These are phyloP conservation scores for Nomada lathburiana DNA, from an alignment of 2,888 invertebrate genomes.

Conservation along the genomic window DNA sequence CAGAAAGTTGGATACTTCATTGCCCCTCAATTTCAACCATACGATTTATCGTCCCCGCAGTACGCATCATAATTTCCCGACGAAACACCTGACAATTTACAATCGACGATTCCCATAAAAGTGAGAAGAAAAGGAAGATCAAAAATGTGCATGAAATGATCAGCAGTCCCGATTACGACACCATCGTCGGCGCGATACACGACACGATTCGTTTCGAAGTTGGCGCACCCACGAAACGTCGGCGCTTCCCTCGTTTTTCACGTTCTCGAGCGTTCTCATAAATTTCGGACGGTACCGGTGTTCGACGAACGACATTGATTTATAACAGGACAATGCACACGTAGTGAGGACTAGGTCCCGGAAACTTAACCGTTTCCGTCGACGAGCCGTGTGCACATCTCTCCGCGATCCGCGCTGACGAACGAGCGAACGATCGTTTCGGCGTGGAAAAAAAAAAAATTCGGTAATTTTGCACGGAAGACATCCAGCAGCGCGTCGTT, in stretches of 20 bases:
- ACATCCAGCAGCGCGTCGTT: constrained; percentile 37
- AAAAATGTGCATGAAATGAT: not conserved
- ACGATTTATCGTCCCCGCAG: no score
- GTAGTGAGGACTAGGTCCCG: constrained; percentile 57
- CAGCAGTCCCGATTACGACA: not conserved
- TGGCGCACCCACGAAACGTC: not conserved
- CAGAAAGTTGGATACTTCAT: no score
- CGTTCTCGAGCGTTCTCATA: constrained; percentile 28
- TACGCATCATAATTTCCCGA: not conserved
- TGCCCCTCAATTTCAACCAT: no score
- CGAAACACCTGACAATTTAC: not conserved
- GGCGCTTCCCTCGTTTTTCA: constrained; percentile 4
- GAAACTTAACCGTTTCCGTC: constrained; percentile 68
- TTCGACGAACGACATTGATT: constrained; percentile 57
- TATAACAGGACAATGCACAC: constrained; percentile 55
- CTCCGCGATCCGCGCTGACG: constrained; percentile 55
- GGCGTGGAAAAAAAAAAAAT: constrained; percentile 43
- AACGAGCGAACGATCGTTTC: constrained; percentile 38
- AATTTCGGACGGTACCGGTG: constrained; percentile 48
- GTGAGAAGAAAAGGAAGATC: no score
- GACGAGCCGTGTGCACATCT: constrained; percentile 41
- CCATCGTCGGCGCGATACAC: not conserved
- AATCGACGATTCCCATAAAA: not conserved
- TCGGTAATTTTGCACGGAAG: constrained; percentile 43
- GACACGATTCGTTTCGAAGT: not conserved